A percentile compares a stretch with the other conserved stretches of the same genome.
Conservation (phyloP, 2,888 invertebrate species). For the Gastrophysa polygoni region DNA sequence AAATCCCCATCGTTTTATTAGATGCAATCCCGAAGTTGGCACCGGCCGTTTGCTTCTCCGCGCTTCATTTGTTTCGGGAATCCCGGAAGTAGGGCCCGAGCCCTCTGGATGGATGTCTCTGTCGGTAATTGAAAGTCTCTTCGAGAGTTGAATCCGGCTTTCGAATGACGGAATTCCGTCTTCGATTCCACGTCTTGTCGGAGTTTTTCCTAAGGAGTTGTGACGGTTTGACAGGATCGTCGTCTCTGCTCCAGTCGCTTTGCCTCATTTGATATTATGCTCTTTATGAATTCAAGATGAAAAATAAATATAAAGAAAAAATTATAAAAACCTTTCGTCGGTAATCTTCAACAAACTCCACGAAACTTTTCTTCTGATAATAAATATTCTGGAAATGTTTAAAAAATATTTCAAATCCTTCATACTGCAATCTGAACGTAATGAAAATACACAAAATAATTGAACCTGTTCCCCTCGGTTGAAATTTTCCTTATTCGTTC, state of each 20-base stretch:
- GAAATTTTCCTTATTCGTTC: no score
- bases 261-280: background rate
- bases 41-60: constrained; percentile 19
- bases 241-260: background rate
- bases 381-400: no score
- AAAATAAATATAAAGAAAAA: no score
- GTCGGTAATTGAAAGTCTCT: constrained; percentile 19
- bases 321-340: no score
- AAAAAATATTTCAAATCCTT: no score
- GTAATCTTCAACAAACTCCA: no score
- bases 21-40: background rate
- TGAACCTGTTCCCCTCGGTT: no score
- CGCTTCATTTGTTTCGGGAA: constrained; percentile 21
- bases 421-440: no score
- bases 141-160: constrained; percentile 9
- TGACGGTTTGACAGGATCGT: background rate
- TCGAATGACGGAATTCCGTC: constrained; percentile 7
- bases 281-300: no score
- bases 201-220: constrained; percentile 11
- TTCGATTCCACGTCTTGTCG: constrained; percentile 14
- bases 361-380: no score
- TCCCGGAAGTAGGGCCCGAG: constrained; percentile 12
- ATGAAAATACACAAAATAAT: no score
- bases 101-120: constrained; percentile 14
- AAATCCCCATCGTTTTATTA: constrained; percentile 18